These are phyloP conservation scores for Anguilla pacifica DNA, from an alignment of 2,797 vertebrate species.

Conservation along the genomic window DNA sequence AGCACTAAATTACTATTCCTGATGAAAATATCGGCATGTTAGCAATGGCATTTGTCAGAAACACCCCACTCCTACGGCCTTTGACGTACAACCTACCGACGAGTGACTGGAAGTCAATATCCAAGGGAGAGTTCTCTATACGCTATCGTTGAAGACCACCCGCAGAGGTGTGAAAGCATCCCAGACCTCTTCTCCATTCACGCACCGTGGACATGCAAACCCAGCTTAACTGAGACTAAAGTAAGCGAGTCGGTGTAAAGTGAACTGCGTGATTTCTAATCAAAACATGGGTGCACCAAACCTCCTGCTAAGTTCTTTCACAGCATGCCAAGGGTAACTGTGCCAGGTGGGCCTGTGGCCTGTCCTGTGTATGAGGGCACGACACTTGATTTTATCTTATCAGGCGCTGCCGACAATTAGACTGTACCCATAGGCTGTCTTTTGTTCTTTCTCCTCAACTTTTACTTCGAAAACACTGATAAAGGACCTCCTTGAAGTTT, in stretches of 20 bases:
- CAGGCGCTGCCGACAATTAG: slow-evolving; percentile 7
- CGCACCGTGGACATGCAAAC: not conserved
- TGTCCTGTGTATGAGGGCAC: not conserved
- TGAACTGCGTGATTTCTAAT: not conserved
- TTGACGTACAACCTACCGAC: not conserved
- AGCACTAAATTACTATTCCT: not conserved
- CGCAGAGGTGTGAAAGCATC: too few relatives aligned
- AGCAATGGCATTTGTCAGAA: not conserved
- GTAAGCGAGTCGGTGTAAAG: not conserved
- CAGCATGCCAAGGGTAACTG: not conserved
- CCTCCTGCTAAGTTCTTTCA: not conserved
- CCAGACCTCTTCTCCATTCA: too few relatives aligned
- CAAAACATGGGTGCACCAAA: not conserved
- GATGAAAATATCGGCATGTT: not conserved
- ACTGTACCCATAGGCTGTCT: not conserved
- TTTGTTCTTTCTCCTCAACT: not conserved
- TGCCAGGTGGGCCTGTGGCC: not conserved
- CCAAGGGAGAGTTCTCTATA: not conserved
- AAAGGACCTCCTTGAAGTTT: not conserved
- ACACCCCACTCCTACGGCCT: not conserved
- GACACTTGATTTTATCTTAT: slow-evolving; percentile 19
- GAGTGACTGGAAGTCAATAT: not conserved
- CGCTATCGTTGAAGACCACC: not conserved
- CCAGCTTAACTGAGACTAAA: not conserved
- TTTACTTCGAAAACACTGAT: not conserved